Base-by-base conservation (phyloP, 2,888 invertebrate genomes). In the Lagria hirta region DNA sequence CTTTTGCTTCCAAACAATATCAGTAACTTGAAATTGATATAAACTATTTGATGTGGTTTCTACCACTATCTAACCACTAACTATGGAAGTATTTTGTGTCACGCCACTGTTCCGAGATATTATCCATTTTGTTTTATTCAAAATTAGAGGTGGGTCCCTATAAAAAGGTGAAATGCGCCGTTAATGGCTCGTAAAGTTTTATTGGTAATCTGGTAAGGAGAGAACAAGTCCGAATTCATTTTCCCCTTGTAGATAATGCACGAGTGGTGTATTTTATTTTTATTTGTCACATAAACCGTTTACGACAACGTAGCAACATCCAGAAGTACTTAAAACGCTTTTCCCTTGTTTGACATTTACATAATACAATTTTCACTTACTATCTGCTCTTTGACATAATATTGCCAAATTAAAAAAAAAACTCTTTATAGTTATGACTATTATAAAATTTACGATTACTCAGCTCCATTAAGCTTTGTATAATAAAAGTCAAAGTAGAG, bases 381-480 rank as follows among this genome's bases (percentile, higher is more conserved):
- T 40, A 38, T 38, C 34, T 38, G 7, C 24, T 12, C 6, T 23
- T 12, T 22, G 43, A 35, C 18, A 37, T 13, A 18, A 32, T 14
- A 23, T 26, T 10, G 23, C 23, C 29, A 43, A 43, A 43, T 32
- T 30, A 22, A 43, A 43, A 43, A 43, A 37, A 37, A 43, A n/a
- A n/a, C n/a, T 37, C 55, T 51, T 52, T 55, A 55, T 48, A 50
- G 49, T 45, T 57, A 56, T 48, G 49, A 55, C 54, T 41, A 45
- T 42, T 52, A 53, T 49, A 52, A 59, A 62, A 63, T 63, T 65
- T 63, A 64, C 60, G 65, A 62, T 62, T 61, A 63, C 61, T 62
- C 54, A 50, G 54, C 45, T 54, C 60, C 59, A 63, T 64, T 62
- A 64, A 60, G 61, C 60, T 60, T 60, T 61, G 60, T 51, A 60